These are phyloP conservation scores for Hetaerina titia DNA, from an alignment of 2,888 invertebrate species.

Conservation along the genomic window DNA sequence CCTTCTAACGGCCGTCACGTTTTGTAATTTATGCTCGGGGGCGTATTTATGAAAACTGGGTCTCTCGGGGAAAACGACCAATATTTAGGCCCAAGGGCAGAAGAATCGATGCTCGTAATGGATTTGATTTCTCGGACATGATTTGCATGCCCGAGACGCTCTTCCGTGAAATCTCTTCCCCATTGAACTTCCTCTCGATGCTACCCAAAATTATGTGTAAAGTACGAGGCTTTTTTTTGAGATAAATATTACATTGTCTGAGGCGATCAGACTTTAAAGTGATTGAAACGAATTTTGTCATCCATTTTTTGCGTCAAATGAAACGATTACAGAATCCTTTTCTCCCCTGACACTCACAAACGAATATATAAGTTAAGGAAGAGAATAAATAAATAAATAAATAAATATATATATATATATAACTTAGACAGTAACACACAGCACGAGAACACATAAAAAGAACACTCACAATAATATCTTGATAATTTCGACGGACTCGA, in stretches of 20 bases:
- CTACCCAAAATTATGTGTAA: not conserved
- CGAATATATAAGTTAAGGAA: not conserved
- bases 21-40: not conserved
- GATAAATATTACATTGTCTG: not conserved
- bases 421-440: too few relatives aligned
- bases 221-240: not conserved
- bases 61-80: not conserved
- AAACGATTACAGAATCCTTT: not conserved
- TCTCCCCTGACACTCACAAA: not conserved
- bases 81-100: not conserved
- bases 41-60: not conserved
- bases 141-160: not conserved
- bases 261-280: not conserved
- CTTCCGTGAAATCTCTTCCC: not conserved
- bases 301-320: not conserved
- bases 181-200: not conserved
- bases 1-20: not conserved
- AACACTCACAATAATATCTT: too few relatives aligned
- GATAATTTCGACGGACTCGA: too few relatives aligned
- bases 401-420: too few relatives aligned
- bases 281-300: not conserved
- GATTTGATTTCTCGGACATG: not conserved
- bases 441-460: too few relatives aligned
- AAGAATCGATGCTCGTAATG: not conserved
- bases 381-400: not conserved